A percentile compares a stretch with the other conserved stretches of the same genome.
phyloP scores from a whole-genome alignment of 2,113 vertebrate species.

The Hyaena hyaena region DNA sequence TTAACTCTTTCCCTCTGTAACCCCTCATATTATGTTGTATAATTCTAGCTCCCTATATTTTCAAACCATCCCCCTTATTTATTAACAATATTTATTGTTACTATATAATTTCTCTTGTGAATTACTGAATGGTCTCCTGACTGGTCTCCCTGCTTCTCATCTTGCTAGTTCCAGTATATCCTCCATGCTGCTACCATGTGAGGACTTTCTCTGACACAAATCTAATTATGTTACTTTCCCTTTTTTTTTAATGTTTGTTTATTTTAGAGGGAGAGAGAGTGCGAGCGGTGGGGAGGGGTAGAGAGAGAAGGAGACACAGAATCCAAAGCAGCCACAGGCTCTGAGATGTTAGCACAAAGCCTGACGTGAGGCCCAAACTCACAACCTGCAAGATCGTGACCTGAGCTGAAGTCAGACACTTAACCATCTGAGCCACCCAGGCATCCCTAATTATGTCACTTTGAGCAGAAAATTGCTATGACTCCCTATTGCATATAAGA shows the following conservation, averaged over 20 bases:
- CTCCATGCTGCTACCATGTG: background rate
- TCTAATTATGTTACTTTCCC: background rate
- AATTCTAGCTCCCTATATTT: background rate
- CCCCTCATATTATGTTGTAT: background rate
- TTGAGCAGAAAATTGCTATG: background rate
- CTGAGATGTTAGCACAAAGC: too few relatives aligned
- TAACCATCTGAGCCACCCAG: too few relatives aligned
- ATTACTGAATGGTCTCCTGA: background rate
- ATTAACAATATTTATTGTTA: background rate
- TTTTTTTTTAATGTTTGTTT: too few relatives aligned
- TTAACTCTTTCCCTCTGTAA: background rate
- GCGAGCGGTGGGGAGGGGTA: too few relatives aligned
- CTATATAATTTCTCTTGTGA: slow-evolving; percentile 29
- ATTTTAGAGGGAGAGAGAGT: too few relatives aligned
- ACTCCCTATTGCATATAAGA: background rate
- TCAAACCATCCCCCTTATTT: background rate
- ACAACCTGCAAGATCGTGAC: too few relatives aligned
- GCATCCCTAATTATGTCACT: background rate
- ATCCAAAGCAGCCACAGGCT: too few relatives aligned
- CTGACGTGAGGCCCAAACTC: too few relatives aligned
- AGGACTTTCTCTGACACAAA: slow-evolving; percentile 3
- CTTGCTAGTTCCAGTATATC: background rate
- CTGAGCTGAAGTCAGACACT: too few relatives aligned
- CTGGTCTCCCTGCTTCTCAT: background rate
- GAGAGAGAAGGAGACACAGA: too few relatives aligned